Evolutionary conservation across 2,113 vertebrate species (phyloP).

Genomic region (Crocuta crocuta): DNA sequence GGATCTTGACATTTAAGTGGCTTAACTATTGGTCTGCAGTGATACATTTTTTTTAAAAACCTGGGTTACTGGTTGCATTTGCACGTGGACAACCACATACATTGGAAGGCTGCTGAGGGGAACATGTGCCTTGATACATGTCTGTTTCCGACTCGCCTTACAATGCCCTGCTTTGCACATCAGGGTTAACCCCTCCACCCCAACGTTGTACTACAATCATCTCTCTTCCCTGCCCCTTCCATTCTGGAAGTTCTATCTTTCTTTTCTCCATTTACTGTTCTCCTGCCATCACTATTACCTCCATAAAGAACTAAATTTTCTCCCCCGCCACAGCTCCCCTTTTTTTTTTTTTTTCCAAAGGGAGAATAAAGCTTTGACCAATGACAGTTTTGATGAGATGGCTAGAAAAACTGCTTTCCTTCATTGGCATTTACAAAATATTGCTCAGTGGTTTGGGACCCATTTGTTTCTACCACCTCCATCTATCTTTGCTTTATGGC

Average conservation of each 20-base stretch:
- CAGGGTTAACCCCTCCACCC: background rate
- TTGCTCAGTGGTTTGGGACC: conserved; percentile 69
- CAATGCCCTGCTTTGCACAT: background rate
- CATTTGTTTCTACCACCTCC: conserved; percentile 56
- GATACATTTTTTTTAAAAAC: too few relatives aligned
- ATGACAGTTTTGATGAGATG: conserved; percentile 70
- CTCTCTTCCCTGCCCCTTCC: background rate
- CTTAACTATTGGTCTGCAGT: background rate
- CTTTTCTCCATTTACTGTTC: background rate
- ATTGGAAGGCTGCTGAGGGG: background rate
- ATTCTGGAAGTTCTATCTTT: background rate
- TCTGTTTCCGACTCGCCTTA: background rate
- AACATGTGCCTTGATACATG: accelerated
- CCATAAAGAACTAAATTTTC: conserved; percentile 46
- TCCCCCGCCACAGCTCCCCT: background rate
- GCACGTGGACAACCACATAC: background rate
- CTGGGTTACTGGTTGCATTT: background rate
- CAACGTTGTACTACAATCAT: background rate
- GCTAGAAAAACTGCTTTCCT: conserved; percentile 71
- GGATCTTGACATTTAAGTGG: background rate
- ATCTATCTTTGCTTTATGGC: conserved; percentile 71
- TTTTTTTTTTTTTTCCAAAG: background rate
- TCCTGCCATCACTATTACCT: background rate
- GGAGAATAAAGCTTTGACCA: conserved; percentile 59
- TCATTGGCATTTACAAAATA: conserved; percentile 74